Conservation (phyloP, 2,888 invertebrate species). For the Fissipunctia ypsillon region DNA sequence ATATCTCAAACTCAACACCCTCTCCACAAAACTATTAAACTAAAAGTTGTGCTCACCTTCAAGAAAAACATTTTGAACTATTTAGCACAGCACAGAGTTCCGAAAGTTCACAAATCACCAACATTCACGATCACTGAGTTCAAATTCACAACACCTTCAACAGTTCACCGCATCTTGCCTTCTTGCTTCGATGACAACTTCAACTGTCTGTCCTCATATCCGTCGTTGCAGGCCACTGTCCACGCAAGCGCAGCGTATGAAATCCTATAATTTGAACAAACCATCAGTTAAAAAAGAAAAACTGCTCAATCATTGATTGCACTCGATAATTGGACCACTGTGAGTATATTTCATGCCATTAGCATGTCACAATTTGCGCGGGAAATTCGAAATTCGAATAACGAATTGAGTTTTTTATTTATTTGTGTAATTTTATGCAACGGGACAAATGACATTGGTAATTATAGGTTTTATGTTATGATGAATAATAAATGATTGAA, state of each 20-base stretch:
- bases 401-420: constrained; percentile 54
- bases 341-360: constrained; percentile 52
- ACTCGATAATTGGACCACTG: constrained; percentile 77
- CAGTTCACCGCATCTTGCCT: constrained; percentile 68
- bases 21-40: neutral
- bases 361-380: constrained; percentile 68
- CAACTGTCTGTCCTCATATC: constrained; percentile 81
- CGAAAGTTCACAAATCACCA: constrained; percentile 70
- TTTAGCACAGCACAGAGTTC: constrained; percentile 63
- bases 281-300: constrained; percentile 82
- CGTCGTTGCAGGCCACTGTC: constrained; percentile 74
- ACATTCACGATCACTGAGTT: constrained; percentile 70
- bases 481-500: constrained; percentile 17
- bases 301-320: constrained; percentile 80
- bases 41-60: constrained; percentile 74
- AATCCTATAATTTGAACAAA: constrained; percentile 88
- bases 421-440: neutral
- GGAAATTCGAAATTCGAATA: constrained; percentile 66
- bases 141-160: constrained; percentile 67
- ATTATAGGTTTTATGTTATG: constrained; percentile 29
- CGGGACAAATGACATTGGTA: neutral
- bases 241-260: constrained; percentile 82
- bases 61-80: constrained; percentile 74
- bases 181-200: constrained; percentile 63
- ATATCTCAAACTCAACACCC: neutral